These are phyloP conservation scores for Chromoteleia sp. DNA, from an alignment of 2,888 invertebrate genomes.

Conservation along the genomic window DNA sequence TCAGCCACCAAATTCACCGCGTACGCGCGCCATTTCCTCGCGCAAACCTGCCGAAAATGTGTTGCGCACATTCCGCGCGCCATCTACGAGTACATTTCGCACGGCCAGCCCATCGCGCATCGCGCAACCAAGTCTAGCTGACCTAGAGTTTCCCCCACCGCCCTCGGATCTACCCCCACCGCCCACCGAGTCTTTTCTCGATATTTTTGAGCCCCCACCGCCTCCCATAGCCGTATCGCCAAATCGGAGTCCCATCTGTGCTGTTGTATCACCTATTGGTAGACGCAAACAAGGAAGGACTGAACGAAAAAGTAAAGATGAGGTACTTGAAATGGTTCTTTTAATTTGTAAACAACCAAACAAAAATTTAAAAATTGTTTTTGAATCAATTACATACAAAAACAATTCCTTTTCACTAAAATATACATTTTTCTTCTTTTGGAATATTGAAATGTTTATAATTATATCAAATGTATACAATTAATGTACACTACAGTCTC, in stretches of 20 bases:
- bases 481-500: no score
- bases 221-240: constrained; percentile 70
- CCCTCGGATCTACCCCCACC: constrained; percentile 93
- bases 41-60: constrained; percentile 70
- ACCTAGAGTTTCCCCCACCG: constrained; percentile 95
- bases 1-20: constrained; percentile 87
- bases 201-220: constrained; percentile 74
- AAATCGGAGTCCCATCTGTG: constrained; percentile 66
- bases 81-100: constrained; percentile 84
- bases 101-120: constrained; percentile 90
- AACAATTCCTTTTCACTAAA: no score
- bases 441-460: no score
- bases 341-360: no score
- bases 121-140: constrained; percentile 91
- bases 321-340: no score
- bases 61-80: constrained; percentile 84
- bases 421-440: no score
- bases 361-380: background rate
- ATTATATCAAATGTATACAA: no score
- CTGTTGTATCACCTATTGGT: constrained; percentile 76
- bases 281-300: constrained; percentile 79
- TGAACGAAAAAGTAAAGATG: constrained; percentile 76
- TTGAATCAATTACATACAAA: no score
- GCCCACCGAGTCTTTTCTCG: constrained; percentile 81
- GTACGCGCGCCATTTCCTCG: constrained; percentile 80